phyloP scores from a whole-genome alignment of 2,113 vertebrate species.

The Chaetorhynchus papuensis region DNA sequence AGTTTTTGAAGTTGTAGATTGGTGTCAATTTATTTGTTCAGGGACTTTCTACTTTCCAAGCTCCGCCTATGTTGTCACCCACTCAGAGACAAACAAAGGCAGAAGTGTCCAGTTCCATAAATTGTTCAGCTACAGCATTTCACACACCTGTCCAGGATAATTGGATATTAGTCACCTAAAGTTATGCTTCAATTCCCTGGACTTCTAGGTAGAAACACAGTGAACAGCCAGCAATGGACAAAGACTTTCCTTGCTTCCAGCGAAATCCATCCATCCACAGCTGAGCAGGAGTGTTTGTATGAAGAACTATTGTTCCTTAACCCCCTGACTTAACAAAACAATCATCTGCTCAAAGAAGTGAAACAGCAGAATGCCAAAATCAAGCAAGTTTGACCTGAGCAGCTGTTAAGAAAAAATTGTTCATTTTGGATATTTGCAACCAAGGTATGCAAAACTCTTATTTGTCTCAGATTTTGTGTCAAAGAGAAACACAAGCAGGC shows the following conservation, averaged over 20 bases:
- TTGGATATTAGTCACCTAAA: background rate
- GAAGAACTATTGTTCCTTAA: background rate
- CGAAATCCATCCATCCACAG: background rate
- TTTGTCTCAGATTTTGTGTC: background rate
- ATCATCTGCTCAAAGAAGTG: background rate
- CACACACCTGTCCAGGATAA: background rate
- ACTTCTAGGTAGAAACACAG: background rate
- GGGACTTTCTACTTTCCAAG: background rate
- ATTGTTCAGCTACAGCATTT: background rate
- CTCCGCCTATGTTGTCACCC: background rate
- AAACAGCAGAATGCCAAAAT: background rate
- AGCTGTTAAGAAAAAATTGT: background rate
- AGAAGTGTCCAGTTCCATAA: background rate
- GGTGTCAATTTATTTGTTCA: background rate
- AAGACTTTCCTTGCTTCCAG: background rate
- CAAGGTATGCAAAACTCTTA: background rate
- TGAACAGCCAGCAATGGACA: background rate
- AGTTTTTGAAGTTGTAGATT: background rate
- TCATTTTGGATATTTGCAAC: background rate
- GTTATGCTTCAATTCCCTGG: background rate
- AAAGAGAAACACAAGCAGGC: background rate
- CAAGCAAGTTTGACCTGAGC: background rate
- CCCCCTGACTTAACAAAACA: background rate
- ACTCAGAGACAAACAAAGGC: background rate
- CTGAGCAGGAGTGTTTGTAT: background rate